Evolutionary conservation across 2,113 vertebrate genomes (phyloP).

Genomic region (Rhineura floridana): DNA sequence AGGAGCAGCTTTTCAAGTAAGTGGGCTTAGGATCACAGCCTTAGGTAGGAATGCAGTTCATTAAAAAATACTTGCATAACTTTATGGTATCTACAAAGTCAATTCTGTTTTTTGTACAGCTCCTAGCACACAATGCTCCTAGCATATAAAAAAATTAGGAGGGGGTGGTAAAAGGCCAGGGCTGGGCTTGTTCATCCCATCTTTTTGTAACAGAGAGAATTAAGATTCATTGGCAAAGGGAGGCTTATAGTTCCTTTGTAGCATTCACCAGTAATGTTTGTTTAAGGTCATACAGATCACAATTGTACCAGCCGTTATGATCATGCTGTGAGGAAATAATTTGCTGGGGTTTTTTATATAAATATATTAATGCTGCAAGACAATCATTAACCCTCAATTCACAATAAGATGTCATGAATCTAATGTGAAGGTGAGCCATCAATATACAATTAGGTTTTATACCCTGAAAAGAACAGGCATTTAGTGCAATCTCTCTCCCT

Average conservation of each 20-base stretch:
- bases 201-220: neutral
- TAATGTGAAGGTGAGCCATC: neutral
- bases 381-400: neutral
- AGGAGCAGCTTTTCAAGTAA: neutral
- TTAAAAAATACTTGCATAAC: neutral
- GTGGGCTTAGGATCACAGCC: neutral
- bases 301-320: neutral
- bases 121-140: neutral
- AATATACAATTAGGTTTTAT: neutral
- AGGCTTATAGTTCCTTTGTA: neutral
- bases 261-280: neutral
- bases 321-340: neutral
- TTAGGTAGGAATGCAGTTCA: neutral
- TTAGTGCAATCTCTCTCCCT: neutral
- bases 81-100: neutral
- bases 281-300: neutral
- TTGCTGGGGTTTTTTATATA: neutral
- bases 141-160: neutral
- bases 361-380: too few relatives aligned
- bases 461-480: neutral
- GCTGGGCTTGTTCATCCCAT: neutral
- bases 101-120: neutral
- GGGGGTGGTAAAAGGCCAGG: neutral
- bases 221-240: neutral
- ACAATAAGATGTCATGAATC: neutral